phyloP scores from a whole-genome alignment of 1,140 invertebrate genomes.

The Adoxophyes honmai region DNA sequence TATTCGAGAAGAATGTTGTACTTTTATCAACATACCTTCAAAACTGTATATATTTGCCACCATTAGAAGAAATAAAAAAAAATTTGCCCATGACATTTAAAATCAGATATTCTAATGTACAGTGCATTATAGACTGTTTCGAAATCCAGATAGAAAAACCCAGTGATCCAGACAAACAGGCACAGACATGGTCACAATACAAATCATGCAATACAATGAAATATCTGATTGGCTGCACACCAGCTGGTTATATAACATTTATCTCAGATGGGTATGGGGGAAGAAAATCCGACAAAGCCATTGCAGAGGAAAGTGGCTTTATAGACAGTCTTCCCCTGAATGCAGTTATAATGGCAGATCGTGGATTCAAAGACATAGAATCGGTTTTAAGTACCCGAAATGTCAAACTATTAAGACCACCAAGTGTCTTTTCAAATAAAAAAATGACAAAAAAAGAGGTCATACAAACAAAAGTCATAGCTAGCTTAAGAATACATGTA shows the following conservation, averaged over 20 bases:
- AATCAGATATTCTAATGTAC: conserved; percentile 15
- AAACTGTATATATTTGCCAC: conserved; percentile 2
- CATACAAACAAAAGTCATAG: too few species aligned
- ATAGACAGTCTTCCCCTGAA: conserved; percentile 38
- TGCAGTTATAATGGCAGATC: too few species aligned
- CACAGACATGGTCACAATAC: conserved; percentile 37
- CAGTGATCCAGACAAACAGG: conserved; percentile 35
- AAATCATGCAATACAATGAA: conserved; percentile 47
- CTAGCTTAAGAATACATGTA: too few species aligned
- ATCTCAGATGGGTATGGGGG: conserved; percentile 55
- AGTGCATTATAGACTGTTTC: conserved; percentile 36
- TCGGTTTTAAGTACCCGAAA: too few species aligned
- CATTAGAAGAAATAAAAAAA: neutral
- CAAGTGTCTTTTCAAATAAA: too few species aligned
- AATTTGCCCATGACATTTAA: conserved; percentile 11
- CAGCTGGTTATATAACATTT: conserved; percentile 51
- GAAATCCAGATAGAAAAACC: conserved; percentile 56
- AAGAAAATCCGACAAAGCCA: conserved; percentile 36
- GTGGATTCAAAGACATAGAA: too few species aligned
- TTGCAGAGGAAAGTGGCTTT: conserved; percentile 39
- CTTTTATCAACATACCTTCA: neutral
- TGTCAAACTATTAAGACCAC: too few species aligned
- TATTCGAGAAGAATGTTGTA: neutral
- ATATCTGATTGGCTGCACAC: conserved; percentile 46
- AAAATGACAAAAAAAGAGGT: too few species aligned